Evolutionary conservation across 2,797 vertebrate species (phyloP).

Genomic region (Danio aesculapii): DNA sequence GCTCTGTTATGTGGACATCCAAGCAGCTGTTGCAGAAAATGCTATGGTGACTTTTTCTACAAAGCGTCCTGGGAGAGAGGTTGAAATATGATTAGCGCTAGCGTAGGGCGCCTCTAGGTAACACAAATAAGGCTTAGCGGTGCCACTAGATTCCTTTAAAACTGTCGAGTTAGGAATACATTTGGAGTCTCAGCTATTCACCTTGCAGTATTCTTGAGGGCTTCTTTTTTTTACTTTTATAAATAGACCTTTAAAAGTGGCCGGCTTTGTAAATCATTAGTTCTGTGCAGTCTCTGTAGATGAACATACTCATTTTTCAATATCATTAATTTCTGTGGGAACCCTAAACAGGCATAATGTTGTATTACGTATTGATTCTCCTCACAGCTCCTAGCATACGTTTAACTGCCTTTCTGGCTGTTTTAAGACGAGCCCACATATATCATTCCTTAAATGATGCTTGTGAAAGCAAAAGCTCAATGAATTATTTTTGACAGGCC

Average conservation of each 20-base stretch:
- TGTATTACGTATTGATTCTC: conserved; percentile 79
- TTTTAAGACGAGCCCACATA: conserved; percentile 70
- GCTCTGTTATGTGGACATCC: conserved; percentile 15
- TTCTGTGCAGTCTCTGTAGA: conserved; percentile 53
- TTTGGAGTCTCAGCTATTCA: conserved; percentile 14
- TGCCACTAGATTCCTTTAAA: conserved; percentile 25
- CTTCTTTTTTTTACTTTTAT: conserved; percentile 29
- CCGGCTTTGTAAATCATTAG: conserved; percentile 55
- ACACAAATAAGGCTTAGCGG: conserved; percentile 34
- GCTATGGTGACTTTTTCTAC: conserved; percentile 18
- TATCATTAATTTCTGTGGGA: conserved; percentile 73
- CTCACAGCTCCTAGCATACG: conserved; percentile 58
- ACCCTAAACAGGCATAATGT: conserved; percentile 71
- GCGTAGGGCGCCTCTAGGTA: not conserved
- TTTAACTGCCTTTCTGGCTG: conserved; percentile 73
- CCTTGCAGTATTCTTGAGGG: conserved; percentile 57
- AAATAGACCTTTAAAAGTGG: conserved; percentile 52
- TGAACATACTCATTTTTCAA: conserved; percentile 74
- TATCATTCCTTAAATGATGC: conserved; percentile 77
- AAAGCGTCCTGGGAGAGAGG: conserved; percentile 7
- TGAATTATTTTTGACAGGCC: conserved; percentile 80
- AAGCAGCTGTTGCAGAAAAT: conserved; percentile 30
- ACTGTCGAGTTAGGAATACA: conserved; percentile 11
- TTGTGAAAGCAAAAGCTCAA: conserved; percentile 77
- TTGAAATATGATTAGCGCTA: conserved; percentile 41